A percentile compares a stretch with the other conserved stretches of the same genome.
phyloP scores from a whole-genome alignment of 2,113 vertebrate genomes.

The Haliaeetus leucogaster region DNA sequence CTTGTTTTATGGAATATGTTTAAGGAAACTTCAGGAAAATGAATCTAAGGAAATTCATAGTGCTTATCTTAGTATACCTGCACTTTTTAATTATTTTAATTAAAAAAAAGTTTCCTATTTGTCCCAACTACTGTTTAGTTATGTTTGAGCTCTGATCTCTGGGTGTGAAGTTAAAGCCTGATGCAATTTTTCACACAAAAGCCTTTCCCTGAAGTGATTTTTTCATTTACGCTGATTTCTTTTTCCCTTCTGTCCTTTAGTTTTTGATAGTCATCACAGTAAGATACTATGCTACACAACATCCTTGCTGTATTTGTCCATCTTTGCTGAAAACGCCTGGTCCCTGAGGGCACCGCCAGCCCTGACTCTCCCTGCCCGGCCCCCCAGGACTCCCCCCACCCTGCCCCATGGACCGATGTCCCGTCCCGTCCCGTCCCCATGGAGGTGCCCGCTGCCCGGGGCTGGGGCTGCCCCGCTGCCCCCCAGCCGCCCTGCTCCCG shows the following conservation, averaged over 20 bases:
- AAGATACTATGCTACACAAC: neutral
- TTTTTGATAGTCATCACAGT: neutral
- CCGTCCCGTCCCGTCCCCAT: no score
- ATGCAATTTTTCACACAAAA: neutral
- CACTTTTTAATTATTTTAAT: neutral
- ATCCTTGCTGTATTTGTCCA: neutral
- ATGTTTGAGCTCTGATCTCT: neutral
- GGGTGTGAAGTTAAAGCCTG: neutral
- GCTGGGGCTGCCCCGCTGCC: accelerated
- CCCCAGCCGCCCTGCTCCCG: neutral
- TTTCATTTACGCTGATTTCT: neutral
- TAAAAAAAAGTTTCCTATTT: neutral
- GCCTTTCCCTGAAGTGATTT: neutral
- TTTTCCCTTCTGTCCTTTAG: neutral
- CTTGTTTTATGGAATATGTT: neutral
- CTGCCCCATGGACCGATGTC: no score
- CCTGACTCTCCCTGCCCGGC: neutral
- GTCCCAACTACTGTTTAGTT: neutral
- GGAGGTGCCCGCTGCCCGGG: neutral
- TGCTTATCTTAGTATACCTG: neutral
- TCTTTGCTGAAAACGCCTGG: neutral
- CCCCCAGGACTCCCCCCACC: accelerated
- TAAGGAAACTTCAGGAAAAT: neutral
- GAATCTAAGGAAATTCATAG: neutral
- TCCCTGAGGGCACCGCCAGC: neutral